Base-by-base conservation (phyloP, 2,113 vertebrate genomes). In the Myotis davidii region DNA sequence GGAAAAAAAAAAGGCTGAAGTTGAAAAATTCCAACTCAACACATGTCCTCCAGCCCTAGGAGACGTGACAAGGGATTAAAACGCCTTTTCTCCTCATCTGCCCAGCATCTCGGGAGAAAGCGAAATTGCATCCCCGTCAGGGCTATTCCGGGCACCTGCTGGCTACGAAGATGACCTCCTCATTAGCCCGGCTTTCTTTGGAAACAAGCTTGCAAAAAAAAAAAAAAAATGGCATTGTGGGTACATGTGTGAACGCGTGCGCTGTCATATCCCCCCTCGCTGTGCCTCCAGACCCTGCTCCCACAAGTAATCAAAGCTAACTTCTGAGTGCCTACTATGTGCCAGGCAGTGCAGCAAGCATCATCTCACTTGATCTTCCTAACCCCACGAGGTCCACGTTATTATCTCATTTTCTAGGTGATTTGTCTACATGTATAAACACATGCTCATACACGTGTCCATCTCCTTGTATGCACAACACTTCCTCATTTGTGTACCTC, bases 21-120 rank as follows among this genome's bases (percentile, higher is more conserved):
- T 96, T 97, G 94, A 97, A 97, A 97, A 97, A 96, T 96, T 96
- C 96, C 96, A 97, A 96, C 97, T 97, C 96, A 97, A 97, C 97
- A 97, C 95, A 97, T 96, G 97, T 96, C 94, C 96, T 95, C 90
- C 85, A 94, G 97, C 96, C 94, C 83, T 85, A 32, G 83, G 93
- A 86, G 96, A 97, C 92, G 94, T 97, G 97, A 97, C 34, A 42
- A 79, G 96, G 94, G 94, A 95, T 85, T 96, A 34, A 96, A 97
- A 84, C 3, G 45, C 78, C 88, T 93, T 78, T 90, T 88, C 97
- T 88, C 81, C 88, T 97, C 96, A 56, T 95, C 82, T 83, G 88
- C 88, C 96, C 85, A 23, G 4, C 39, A 50, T 88, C 92, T 88
- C 76, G 14, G 84, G 90, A 93, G 94, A 92, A 94, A 87, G 96